Evolutionary conservation across 2,797 vertebrate genomes (phyloP).

Genomic region (Alectoris magna): DNA sequence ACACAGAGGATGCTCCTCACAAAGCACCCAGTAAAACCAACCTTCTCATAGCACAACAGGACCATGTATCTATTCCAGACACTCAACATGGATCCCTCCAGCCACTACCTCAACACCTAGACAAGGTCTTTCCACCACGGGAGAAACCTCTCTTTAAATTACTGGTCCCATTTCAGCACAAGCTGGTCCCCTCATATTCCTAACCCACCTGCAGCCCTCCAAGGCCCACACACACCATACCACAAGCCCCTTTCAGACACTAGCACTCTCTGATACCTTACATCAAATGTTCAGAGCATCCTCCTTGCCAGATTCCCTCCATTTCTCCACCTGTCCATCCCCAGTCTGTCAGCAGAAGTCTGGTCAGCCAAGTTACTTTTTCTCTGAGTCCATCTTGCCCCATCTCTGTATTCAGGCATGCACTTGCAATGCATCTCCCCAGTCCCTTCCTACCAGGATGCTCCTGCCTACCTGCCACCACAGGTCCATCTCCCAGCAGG

Average conservation of each 20-base stretch:
- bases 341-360: background rate
- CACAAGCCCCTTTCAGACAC: background rate
- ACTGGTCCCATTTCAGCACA: background rate
- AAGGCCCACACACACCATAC: background rate
- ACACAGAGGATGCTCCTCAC: background rate
- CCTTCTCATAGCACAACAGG: background rate
- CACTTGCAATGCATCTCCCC: background rate
- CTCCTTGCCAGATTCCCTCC: background rate
- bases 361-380: background rate
- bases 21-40: background rate
- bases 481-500: conserved; percentile 80
- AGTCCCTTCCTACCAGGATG: background rate
- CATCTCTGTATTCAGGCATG: background rate
- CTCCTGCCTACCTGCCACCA: conserved; percentile 78
- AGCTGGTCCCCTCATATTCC: background rate
- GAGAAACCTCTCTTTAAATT: background rate
- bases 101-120: background rate
- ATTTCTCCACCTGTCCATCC: background rate
- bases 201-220: background rate
- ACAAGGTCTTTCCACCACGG: background rate
- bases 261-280: background rate
- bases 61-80: background rate
- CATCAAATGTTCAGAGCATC: background rate
- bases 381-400: background rate
- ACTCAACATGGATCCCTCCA: background rate